Base-by-base conservation (phyloP, 2,113 vertebrate genomes). In the Dendropsophus ebraccatus region DNA sequence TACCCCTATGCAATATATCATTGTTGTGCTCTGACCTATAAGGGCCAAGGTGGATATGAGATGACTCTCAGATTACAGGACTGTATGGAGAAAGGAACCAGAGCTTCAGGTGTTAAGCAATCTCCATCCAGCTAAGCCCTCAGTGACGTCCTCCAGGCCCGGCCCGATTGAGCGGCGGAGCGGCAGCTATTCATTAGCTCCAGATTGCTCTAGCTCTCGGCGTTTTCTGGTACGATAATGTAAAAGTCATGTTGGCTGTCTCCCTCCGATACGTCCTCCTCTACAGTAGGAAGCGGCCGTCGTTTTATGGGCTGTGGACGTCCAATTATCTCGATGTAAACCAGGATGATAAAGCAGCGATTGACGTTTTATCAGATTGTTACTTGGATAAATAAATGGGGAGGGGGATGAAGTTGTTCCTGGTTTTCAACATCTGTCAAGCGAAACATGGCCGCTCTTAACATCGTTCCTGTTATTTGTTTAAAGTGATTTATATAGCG, bases 191-290 rank as follows among this genome's bases (percentile, higher is more conserved):
- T 81, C 60, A 81, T 81, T 58, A 81, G 17, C 37, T 81, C 79
- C 79, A 81, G 79, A 81, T 81, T 81, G 28, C 58, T 81, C 17
- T 67, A 67, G 58, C 58, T 81, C 58, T 49, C n/a, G 77, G 41
- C 41, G 30, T 49, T 67, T 82, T 50, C 49, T 67, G 14, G 41
- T n/a, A 49, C 80, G 21, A 25, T 65, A 67, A 82, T 82, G 28
- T 82, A 47, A 69, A 80, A 80, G 37, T 60, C 54, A 80, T 80
- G 77, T 80, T 25, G 8, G 32, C 77, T 17, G 56, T 80, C 77
- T 60, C 23, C 54, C 17, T 56, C 16, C 1, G 16, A 77, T 30
- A 6, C 28, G 28, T 77, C 30, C 49, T 32, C 3, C 25, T 54
- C 50, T 56, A 28, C 50, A 21, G 25, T 35, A 35, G 75, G 30